A percentile compares a stretch with the other conserved stretches of the same genome.
Conservation (phyloP, 1,140 invertebrate species). For the Cydia splendana region DNA sequence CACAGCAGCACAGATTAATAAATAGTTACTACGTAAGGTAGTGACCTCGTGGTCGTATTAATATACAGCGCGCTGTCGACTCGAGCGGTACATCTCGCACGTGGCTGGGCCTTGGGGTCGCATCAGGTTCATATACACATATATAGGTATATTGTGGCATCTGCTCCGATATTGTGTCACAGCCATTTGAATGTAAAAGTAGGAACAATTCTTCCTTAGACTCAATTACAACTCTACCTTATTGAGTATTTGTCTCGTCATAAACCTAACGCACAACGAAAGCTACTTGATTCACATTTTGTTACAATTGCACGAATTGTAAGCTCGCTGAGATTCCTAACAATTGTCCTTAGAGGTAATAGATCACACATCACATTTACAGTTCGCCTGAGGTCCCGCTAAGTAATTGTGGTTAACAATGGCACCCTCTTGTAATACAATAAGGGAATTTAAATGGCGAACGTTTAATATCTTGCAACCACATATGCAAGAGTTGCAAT, state of each 20-base stretch:
- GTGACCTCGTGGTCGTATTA: constrained; percentile 55
- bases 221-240: not conserved
- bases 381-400: not conserved
- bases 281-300: too few species aligned
- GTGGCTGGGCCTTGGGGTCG: constrained; percentile 46
- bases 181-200: constrained; percentile 4
- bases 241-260: not conserved
- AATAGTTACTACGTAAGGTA: too few species aligned
- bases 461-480: not conserved
- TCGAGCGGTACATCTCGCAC: constrained; percentile 49
- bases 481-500: not conserved
- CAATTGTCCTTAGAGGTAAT: not conserved
- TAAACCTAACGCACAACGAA: not conserved
- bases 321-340: not conserved
- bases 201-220: not conserved
- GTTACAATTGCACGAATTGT: too few species aligned
- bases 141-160: not conserved
- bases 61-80: constrained; percentile 37
- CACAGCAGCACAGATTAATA: too few species aligned
- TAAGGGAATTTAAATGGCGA: not conserved
- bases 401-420: not conserved
- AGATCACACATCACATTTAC: not conserved
- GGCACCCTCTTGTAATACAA: not conserved
- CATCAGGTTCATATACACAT: constrained; percentile 16
- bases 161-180: not conserved